Evolutionary conservation across 2,797 vertebrate species (phyloP).

Genomic region (Clarias fuscus): DNA sequence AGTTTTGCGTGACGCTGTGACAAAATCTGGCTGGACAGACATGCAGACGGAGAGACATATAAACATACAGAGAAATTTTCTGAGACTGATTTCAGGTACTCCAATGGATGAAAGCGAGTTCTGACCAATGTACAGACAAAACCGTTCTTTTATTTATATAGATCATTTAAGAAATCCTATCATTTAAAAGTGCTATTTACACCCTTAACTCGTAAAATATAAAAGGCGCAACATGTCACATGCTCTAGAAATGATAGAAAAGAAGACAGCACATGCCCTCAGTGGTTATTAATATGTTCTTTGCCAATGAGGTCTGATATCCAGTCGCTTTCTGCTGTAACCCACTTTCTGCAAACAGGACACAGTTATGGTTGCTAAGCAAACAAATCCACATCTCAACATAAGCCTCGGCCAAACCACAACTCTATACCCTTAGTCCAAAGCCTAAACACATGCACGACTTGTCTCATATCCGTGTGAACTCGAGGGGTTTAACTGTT

Average conservation of each 20-base stretch:
- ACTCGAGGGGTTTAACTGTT: constrained; percentile 42
- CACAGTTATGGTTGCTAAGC: constrained; percentile 47
- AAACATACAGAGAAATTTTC: too few species aligned
- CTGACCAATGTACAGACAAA: too few species aligned
- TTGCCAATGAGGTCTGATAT: constrained; percentile 41
- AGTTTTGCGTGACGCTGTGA: too few species aligned
- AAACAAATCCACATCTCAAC: constrained; percentile 43
- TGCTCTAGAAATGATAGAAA: neutral
- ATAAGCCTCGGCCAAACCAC: constrained; percentile 47
- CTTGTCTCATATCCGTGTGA: constrained; percentile 36
- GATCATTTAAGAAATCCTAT: neutral
- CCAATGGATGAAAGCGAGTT: too few species aligned
- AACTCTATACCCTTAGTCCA: constrained; percentile 33
- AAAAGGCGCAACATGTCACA: neutral
- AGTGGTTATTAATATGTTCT: constrained; percentile 14
- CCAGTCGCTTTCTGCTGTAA: constrained; percentile 23
- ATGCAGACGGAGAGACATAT: too few species aligned
- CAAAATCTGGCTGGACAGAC: too few species aligned
- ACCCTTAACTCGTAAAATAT: neutral
- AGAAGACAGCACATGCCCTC: constrained; percentile 4
- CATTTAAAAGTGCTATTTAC: neutral
- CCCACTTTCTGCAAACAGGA: constrained; percentile 51
- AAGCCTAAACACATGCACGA: constrained; percentile 36
- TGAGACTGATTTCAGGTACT: too few species aligned
- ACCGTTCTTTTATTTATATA: too few species aligned